phyloP scores from a whole-genome alignment of 2,113 vertebrate species.

The Gallinago jamesoni region DNA sequence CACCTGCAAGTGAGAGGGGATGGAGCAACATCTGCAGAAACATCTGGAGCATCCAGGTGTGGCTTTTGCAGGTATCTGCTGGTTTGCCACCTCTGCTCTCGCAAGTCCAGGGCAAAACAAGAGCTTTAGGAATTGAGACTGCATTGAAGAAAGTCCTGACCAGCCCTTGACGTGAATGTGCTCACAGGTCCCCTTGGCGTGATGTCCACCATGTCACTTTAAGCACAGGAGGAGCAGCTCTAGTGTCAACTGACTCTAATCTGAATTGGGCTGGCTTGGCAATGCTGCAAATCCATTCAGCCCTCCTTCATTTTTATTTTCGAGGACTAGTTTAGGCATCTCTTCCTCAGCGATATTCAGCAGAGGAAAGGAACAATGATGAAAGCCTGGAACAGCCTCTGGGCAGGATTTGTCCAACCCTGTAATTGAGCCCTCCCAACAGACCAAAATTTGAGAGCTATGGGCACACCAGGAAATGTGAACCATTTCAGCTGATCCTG shows the following conservation, averaged over 20 bases:
- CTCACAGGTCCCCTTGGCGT: background rate
- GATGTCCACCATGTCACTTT: background rate
- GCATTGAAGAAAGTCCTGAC: background rate
- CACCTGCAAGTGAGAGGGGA: background rate
- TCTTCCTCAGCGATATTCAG: background rate
- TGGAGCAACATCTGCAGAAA: background rate
- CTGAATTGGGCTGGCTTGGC: background rate
- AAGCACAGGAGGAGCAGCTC: background rate
- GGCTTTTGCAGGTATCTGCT: background rate
- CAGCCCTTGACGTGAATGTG: background rate
- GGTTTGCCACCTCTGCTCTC: background rate
- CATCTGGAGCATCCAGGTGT: background rate
- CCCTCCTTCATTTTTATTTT: background rate
- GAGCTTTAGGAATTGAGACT: background rate
- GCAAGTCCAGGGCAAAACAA: background rate
- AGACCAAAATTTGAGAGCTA: background rate
- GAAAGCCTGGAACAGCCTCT: conserved; percentile 39
- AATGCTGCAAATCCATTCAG: background rate
- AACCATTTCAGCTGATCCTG: background rate
- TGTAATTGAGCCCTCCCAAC: conserved; percentile 13
- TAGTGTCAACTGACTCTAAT: background rate
- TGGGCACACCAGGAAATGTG: background rate
- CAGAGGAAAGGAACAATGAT: background rate
- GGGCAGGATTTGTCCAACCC: conserved; percentile 55
- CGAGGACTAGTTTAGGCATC: background rate